phyloP scores from a whole-genome alignment of 2,888 invertebrate genomes.

The Eurytoma californica region DNA sequence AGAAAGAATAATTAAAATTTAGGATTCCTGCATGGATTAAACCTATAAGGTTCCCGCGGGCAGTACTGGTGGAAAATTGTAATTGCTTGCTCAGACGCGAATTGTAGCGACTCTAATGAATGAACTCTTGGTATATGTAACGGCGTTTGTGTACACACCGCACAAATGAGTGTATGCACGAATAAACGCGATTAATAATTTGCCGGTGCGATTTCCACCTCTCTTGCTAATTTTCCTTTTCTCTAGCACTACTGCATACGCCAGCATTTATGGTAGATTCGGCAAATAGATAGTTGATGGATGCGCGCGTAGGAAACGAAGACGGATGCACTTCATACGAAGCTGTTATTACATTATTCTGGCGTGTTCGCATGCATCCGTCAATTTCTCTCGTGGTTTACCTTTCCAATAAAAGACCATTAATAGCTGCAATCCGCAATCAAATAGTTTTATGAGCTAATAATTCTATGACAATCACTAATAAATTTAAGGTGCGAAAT shows the following conservation, averaged over 20 bases:
- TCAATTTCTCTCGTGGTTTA: conserved; percentile 29
- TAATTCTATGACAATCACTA: conserved; percentile 46
- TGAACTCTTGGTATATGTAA: not conserved
- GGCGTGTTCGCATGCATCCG: not conserved
- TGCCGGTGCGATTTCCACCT: conserved; percentile 37
- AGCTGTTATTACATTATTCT: too few relatives aligned
- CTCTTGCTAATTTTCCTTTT: not conserved
- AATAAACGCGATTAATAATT: conserved; percentile 61
- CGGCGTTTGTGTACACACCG: not conserved
- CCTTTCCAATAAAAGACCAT: conserved; percentile 18
- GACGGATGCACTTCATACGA: too few relatives aligned
- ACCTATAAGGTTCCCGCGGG: not conserved
- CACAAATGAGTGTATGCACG: conserved; percentile 35
- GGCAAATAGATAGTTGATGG: not conserved
- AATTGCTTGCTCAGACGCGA: not conserved
- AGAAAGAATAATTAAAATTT: too few relatives aligned
- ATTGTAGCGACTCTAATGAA: not conserved
- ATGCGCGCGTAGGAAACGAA: not conserved
- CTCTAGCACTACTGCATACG: too few relatives aligned
- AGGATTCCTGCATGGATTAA: not conserved
- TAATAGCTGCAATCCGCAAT: not conserved
- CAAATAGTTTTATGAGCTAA: not conserved
- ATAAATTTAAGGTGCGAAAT: too few relatives aligned
- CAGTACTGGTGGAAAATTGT: not conserved
- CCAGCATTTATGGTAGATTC: not conserved